These are phyloP conservation scores for Anaspis maculata DNA, from an alignment of 2,888 invertebrate genomes.

Conservation along the genomic window DNA sequence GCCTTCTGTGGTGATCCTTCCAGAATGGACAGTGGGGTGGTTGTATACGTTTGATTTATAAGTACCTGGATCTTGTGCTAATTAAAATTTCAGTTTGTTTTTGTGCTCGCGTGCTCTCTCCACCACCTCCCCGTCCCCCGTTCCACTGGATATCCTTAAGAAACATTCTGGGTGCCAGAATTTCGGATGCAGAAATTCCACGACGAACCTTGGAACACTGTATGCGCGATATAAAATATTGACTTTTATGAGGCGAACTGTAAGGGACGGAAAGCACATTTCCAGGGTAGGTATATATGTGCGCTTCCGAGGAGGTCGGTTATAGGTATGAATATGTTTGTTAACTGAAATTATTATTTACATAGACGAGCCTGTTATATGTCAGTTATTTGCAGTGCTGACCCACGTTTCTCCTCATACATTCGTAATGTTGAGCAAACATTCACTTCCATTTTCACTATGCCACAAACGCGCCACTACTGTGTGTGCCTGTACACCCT, in stretches of 20 bases:
- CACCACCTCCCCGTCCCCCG: constrained; percentile 1
- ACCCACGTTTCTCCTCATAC: constrained; percentile 37
- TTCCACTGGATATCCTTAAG: too few species aligned
- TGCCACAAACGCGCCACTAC: too few species aligned
- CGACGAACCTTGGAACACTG: too few species aligned
- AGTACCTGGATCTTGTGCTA: constrained; percentile 39
- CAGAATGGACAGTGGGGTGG: constrained; percentile 32
- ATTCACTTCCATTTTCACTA: constrained; percentile 22
- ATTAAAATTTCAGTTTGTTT: constrained; percentile 37
- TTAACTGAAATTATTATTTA: constrained; percentile 46
- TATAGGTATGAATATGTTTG: constrained; percentile 41
- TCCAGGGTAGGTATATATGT: too few species aligned
- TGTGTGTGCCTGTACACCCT: too few species aligned
- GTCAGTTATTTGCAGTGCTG: constrained; percentile 40
- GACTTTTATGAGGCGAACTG: constrained; percentile 10
- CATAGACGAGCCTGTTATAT: constrained; percentile 40
- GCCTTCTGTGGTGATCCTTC: constrained; percentile 31
- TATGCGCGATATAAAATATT: constrained; percentile 5
- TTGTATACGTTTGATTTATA: constrained; percentile 33
- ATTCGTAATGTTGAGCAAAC: constrained; percentile 42
- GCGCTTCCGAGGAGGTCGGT: too few species aligned
- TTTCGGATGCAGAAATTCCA: too few species aligned
- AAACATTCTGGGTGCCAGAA: too few species aligned
- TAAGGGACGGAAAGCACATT: constrained; percentile 2
- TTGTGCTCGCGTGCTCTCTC: too few species aligned